Evolutionary conservation across 1,140 invertebrate genomes (phyloP).

Genomic region (Anastrepha obliqua): DNA sequence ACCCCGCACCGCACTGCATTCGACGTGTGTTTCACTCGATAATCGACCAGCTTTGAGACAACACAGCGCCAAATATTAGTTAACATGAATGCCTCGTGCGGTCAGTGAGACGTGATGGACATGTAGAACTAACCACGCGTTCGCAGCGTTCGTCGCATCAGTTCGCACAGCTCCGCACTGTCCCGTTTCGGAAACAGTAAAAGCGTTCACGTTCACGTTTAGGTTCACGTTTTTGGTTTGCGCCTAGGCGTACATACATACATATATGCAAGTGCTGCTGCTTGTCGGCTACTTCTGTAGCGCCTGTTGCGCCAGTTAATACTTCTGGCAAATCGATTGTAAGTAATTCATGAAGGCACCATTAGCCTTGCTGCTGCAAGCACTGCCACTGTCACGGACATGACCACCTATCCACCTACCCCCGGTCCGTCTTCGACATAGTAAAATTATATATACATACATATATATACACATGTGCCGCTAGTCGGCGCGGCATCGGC

Average conservation of each 20-base stretch:
- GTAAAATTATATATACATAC: background rate
- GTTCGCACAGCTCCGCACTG: constrained; percentile 15
- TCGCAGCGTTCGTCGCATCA: background rate
- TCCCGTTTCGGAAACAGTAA: constrained; percentile 37
- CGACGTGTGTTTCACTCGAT: constrained; percentile 20
- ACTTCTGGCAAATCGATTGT: constrained; percentile 44
- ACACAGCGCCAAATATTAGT: constrained; percentile 56
- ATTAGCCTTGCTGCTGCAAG: background rate
- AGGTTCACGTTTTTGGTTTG: constrained; percentile 27
- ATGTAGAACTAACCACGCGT: constrained; percentile 50
- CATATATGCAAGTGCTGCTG: background rate
- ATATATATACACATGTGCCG: constrained; percentile 3
- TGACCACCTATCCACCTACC: background rate
- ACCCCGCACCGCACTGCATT: background rate
- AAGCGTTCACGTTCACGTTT: constrained; percentile 10
- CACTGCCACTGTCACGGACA: constrained; percentile 38
- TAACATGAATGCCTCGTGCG: constrained; percentile 58
- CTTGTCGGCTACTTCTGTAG: constrained; percentile 40
- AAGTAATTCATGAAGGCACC: constrained; percentile 30
- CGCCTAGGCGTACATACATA: background rate
- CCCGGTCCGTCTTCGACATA: background rate
- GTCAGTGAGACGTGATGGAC: constrained; percentile 58
- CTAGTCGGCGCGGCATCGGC: background rate
- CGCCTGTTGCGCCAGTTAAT: constrained; percentile 33
- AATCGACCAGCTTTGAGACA: constrained; percentile 17